A percentile compares a stretch with the other conserved stretches of the same genome.
Evolutionary conservation across 2,888 invertebrate genomes (phyloP).

Genomic region (Cantharis rufa): DNA sequence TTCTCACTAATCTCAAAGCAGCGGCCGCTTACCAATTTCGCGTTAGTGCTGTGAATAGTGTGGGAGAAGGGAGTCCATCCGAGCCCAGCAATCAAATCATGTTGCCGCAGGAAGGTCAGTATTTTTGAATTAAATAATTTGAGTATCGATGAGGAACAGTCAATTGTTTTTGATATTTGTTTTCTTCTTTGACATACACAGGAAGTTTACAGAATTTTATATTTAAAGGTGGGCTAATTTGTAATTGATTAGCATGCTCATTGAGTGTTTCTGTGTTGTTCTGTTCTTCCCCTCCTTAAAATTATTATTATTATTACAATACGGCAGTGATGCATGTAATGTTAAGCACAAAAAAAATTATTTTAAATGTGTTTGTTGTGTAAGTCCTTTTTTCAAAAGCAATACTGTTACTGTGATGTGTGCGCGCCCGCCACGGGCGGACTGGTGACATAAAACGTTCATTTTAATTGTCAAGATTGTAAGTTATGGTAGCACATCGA

Average conservation of each 20-base stretch:
- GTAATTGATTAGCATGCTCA: slow-evolving; percentile 8
- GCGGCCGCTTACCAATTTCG: slow-evolving; percentile 96
- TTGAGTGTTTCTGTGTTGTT: not conserved
- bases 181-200: slow-evolving; percentile 43
- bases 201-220: slow-evolving; percentile 54
- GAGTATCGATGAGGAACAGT: slow-evolving; percentile 35
- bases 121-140: not conserved
- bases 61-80: slow-evolving; percentile 92
- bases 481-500: too few species aligned
- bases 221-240: slow-evolving; percentile 51
- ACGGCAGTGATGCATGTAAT: not conserved
- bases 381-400: not conserved
- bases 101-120: slow-evolving; percentile 93
- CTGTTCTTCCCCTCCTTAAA: not conserved
- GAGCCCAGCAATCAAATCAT: slow-evolving; percentile 87
- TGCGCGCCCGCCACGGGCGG: not conserved
- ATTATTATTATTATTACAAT: not conserved
- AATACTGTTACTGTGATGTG: not conserved
- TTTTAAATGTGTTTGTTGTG: not conserved
- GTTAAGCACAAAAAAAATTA: not conserved
- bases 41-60: slow-evolving; percentile 94
- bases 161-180: slow-evolving; percentile 50
- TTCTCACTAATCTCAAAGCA: slow-evolving; percentile 86
- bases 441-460: not conserved
- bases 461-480: too few species aligned